Conservation (phyloP, 2,888 invertebrate species). For the Seladonia tumulorum region DNA sequence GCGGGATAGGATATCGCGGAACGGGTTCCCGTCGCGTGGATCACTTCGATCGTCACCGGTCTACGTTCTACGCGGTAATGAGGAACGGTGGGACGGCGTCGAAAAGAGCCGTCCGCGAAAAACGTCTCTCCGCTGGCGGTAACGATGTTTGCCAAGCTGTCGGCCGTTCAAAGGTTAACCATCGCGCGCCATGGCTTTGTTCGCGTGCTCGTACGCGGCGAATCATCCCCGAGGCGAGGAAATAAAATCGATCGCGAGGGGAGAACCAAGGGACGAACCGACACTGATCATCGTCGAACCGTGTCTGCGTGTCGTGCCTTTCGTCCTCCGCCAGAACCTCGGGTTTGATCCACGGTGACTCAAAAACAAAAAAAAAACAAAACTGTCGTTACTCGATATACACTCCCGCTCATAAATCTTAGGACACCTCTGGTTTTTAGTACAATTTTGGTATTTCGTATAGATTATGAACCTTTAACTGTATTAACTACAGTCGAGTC, state of each 20-base stretch:
- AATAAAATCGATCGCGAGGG: slow-evolving; percentile 50
- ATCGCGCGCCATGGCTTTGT: slow-evolving; percentile 23
- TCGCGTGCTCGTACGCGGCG: slow-evolving; percentile 23
- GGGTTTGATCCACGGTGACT: too few species aligned
- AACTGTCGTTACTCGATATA: too few species aligned
- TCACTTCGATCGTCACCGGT: background rate
- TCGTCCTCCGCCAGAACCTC: background rate
- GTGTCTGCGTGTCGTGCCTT: slow-evolving; percentile 39
- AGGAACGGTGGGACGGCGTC: background rate
- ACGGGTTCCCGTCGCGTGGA: background rate
- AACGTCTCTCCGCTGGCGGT: background rate
- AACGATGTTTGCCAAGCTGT: slow-evolving; percentile 45
- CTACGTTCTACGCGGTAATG: background rate
- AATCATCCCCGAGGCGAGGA: slow-evolving; percentile 37
- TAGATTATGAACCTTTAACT: too few species aligned
- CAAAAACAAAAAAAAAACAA: too few species aligned
- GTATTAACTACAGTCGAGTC: too few species aligned
- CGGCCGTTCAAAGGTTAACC: slow-evolving; percentile 41
- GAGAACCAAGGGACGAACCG: slow-evolving; percentile 20
- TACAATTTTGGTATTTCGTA: too few species aligned
- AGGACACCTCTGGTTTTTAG: too few species aligned
- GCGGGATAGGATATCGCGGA: background rate
- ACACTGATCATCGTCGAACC: background rate
- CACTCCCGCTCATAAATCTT: too few species aligned
- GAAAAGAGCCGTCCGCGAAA: slow-evolving; percentile 8